Evolutionary conservation across 1,140 invertebrate species (phyloP).

Genomic region (Apis mellifera): Amel_HAv3.1 CM009931.2:17216001-17216500

Average conservation of each 20-base stretch:
- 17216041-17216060: too few species aligned
- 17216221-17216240: not conserved
- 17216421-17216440: too few species aligned
- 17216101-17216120: conserved; percentile 41
- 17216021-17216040: too few species aligned
- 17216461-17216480: too few species aligned
- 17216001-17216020: too few species aligned
- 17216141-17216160: conserved; percentile 52
- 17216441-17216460: too few species aligned
- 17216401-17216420: not conserved
- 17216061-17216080: not conserved
- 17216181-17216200: conserved; percentile 52
- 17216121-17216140: conserved; percentile 38
- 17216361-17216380: not conserved
- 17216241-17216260: not conserved
- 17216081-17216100: conserved; percentile 23
- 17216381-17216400: not conserved
- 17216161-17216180: conserved; percentile 38
- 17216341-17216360: not conserved
- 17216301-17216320: not conserved
- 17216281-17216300: not conserved
- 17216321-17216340: conserved; percentile 4
- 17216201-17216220: not conserved
- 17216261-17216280: conserved; percentile 15
- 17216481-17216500: too few species aligned